These are phyloP conservation scores for Tetrax tetrax DNA, from an alignment of 2,113 vertebrate genomes.

Conservation along the genomic window DNA sequence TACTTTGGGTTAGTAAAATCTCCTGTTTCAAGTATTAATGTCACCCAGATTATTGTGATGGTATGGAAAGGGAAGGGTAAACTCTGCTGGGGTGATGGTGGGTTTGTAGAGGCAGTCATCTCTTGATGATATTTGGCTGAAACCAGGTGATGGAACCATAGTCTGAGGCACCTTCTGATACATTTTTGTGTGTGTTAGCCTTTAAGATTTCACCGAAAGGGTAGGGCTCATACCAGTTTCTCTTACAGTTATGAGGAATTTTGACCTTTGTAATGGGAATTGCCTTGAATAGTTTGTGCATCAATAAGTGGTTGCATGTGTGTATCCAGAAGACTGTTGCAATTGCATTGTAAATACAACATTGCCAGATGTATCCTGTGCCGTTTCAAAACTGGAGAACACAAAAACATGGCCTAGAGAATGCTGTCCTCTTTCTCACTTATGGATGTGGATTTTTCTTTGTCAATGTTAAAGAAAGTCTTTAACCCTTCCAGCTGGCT, in stretches of 20 bases:
- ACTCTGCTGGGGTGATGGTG: neutral
- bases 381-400: neutral
- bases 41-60: neutral
- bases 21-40: neutral
- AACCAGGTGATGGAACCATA: neutral
- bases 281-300: neutral
- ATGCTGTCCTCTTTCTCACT: neutral
- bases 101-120: neutral
- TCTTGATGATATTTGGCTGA: neutral
- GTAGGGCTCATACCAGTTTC: neutral
- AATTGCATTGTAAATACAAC: neutral
- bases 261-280: neutral
- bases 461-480: neutral
- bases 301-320: neutral
- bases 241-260: neutral
- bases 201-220: neutral
- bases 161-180: neutral
- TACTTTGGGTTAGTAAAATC: neutral
- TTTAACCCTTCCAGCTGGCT: slow-evolving; percentile 25
- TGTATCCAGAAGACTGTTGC: neutral
- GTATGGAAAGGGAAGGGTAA: neutral
- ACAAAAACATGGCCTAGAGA: neutral
- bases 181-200: neutral
- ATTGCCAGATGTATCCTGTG: neutral
- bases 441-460: neutral